These are phyloP conservation scores for Anagrus nilaparvatae DNA, from an alignment of 1,140 invertebrate genomes.

Conservation along the genomic window DNA sequence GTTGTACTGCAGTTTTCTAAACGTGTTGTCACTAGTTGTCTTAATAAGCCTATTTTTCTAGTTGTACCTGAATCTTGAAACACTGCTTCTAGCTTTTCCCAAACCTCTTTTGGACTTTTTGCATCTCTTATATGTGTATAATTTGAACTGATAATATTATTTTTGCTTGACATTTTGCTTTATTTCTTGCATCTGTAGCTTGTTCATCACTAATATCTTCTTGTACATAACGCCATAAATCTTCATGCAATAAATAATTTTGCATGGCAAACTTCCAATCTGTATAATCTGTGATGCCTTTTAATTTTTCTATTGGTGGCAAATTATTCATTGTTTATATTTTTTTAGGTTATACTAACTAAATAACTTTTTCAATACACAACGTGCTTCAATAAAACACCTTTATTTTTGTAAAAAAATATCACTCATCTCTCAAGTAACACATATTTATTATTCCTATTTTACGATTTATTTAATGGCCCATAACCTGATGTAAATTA, in stretches of 20 bases:
- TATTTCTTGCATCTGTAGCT: too few relatives aligned
- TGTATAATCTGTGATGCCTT: slow-evolving; percentile 24
- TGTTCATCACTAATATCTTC: too few relatives aligned
- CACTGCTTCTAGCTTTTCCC: neutral
- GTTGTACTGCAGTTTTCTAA: slow-evolving; percentile 23
- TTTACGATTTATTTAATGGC: too few relatives aligned
- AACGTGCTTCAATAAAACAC: too few relatives aligned
- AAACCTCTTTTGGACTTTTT: neutral
- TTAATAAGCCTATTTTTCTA: slow-evolving; percentile 27
- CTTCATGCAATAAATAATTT: slow-evolving; percentile 25
- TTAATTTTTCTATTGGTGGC: slow-evolving; percentile 21
- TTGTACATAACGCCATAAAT: slow-evolving; percentile 21
- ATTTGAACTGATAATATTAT: neutral
- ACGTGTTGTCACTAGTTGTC: slow-evolving; percentile 21
- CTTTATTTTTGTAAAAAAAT: too few relatives aligned
- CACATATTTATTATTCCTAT: too few relatives aligned
- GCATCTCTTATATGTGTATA: neutral
- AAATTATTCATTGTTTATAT: neutral
- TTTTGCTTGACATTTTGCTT: too few relatives aligned
- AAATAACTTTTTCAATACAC: too few relatives aligned
- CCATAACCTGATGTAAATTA: too few relatives aligned
- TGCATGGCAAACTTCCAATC: slow-evolving; percentile 27
- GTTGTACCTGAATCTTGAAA: slow-evolving; percentile 22
- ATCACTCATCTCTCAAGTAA: too few relatives aligned
- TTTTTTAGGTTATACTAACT: too few relatives aligned